Evolutionary conservation across 2,888 invertebrate species (phyloP).

Genomic region (Mesoligia furuncula): DNA sequence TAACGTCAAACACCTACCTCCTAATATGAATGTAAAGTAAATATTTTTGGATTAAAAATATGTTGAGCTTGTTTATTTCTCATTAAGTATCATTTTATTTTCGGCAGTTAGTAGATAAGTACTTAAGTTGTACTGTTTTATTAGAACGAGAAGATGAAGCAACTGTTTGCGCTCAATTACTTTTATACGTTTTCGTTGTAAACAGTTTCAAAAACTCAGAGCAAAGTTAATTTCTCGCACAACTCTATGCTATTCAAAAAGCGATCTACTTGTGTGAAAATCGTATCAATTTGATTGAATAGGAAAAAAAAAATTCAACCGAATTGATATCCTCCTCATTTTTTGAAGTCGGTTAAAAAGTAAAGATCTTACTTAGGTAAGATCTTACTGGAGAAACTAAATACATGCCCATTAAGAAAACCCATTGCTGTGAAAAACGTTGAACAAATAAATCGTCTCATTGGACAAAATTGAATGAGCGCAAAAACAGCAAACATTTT

Average conservation of each 20-base stretch:
- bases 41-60: conserved; percentile 10
- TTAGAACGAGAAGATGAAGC: too few species aligned
- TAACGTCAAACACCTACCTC: not conserved
- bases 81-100: conserved; percentile 2
- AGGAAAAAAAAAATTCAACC: not conserved
- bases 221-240: not conserved
- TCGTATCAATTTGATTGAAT: not conserved
- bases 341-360: not conserved
- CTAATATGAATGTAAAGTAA: conserved; percentile 7
- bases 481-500: conserved; percentile 25
- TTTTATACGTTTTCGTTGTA: too few species aligned
- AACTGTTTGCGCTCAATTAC: too few species aligned
- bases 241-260: not conserved
- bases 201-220: not conserved
- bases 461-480: conserved; percentile 18
- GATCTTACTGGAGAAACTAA: not conserved
- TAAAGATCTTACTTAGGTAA: rapidly evolving
- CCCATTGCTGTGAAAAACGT: not conserved
- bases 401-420: too few species aligned
- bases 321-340: too few species aligned
- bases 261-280: not conserved
- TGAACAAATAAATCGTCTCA: conserved; percentile 23
- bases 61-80: not conserved
- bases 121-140: not conserved
- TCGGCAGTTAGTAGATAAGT: not conserved